Evolutionary conservation across 1,140 invertebrate species (phyloP).

Genomic region (Papilio polyxenes): DNA sequence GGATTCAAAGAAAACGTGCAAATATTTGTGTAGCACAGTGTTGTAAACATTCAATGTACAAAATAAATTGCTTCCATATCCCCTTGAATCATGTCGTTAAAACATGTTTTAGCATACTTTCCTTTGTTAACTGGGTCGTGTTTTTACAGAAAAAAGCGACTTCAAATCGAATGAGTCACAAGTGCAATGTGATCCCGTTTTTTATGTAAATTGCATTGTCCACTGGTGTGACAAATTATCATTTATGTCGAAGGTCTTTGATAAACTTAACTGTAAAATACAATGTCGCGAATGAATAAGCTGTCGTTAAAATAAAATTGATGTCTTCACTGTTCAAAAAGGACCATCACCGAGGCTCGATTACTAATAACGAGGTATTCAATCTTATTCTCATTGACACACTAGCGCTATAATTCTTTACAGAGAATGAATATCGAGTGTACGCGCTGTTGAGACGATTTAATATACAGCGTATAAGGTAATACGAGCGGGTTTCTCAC

Average conservation of each 20-base stretch:
- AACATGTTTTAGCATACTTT: constrained; percentile 22
- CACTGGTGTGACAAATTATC: constrained; percentile 10
- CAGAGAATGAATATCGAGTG: constrained; percentile 5
- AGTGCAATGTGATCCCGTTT: constrained; percentile 6
- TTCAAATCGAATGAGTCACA: background rate
- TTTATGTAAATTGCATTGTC: constrained; percentile 24
- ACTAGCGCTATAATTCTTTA: constrained; percentile 13
- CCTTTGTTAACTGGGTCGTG: constrained; percentile 27
- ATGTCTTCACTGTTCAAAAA: constrained; percentile 17
- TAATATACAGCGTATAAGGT: background rate
- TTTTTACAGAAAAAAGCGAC: constrained; percentile 1
- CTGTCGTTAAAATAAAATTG: constrained; percentile 6
- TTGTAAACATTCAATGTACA: background rate
- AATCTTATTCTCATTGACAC: constrained; percentile 22
- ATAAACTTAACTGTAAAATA: constrained; percentile 23
- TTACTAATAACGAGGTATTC: constrained; percentile 18
- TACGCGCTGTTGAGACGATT: background rate
- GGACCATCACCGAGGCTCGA: background rate
- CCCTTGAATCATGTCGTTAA: constrained; percentile 6
- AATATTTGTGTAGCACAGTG: constrained; percentile 21
- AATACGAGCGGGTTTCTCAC: background rate
- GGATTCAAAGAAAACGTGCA: constrained; percentile 14
- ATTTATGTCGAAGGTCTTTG: constrained; percentile 6
- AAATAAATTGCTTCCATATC: constrained; percentile 22
- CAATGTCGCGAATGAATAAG: background rate